A percentile compares a stretch with the other conserved stretches of the same genome.
Evolutionary conservation across 37 sponge, comb jelly and placozoan genomes (phyloP).

Genomic region (Hormiphora californensis): DNA sequence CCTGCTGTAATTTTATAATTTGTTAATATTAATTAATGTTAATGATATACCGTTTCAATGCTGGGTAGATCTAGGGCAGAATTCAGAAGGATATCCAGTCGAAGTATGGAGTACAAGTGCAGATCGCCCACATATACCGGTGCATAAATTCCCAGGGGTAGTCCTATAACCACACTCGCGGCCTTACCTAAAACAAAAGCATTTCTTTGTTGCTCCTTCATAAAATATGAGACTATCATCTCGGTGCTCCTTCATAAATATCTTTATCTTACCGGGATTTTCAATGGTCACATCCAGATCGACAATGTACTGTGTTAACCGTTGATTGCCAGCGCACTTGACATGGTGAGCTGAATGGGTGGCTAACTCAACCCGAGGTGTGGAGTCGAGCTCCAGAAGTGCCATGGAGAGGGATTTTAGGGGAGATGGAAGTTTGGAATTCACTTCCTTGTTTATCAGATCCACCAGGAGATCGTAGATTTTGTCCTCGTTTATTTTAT

Average conservation of each 20-base stretch:
- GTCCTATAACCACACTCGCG: background rate
- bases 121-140: background rate
- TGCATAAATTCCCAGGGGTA: background rate
- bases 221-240: too few species aligned
- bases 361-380: background rate
- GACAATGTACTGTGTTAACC: background rate
- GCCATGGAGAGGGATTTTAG: background rate
- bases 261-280: background rate
- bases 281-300: background rate
- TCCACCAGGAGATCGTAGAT: background rate
- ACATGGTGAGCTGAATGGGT: background rate
- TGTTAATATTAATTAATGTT: background rate
- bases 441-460: background rate
- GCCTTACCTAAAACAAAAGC: background rate
- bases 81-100: background rate
- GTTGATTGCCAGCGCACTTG: background rate
- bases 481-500: background rate
- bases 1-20: background rate
- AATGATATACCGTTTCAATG: background rate
- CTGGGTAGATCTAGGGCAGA: background rate
- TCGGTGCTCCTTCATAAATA: too few species aligned
- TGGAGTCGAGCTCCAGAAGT: background rate
- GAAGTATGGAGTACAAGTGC: background rate
- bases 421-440: background rate
- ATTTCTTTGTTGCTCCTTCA: too few species aligned